Evolutionary conservation across 2,113 vertebrate species (phyloP), one percentile per base, ranked within the genome.

Genomic region (Megaceryle torquata): DNA sequence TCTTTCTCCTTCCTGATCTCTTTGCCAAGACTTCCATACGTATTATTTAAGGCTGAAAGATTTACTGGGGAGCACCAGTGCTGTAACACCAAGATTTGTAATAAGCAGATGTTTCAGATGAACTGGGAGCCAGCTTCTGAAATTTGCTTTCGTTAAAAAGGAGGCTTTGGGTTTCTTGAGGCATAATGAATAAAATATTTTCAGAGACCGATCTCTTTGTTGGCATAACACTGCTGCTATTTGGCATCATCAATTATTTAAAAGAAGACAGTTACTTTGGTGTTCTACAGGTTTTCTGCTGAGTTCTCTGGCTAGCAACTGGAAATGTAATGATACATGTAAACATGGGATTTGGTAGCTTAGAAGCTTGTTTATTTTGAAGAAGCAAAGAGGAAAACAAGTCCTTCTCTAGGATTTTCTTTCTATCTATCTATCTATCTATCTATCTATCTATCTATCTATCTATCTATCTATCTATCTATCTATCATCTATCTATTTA

Each of bases 31-130:
- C 65, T 96, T 93, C 83, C 69, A 81, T 41, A 88, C 65, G 2
- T 80, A 96, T 91, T 95, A 96, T 88, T 95, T 91, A 95, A 96
- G 94, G 82, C 86, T 92, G 92, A 95, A 97, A 91, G 76, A 91
- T 96, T 92, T 96, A 94, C 83, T 60, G 63, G 69, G 91, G 89
- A 97, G 74, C 90, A 96, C 82, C 79, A 93, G 78, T 95, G 92
- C 81, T 88, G 60, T 89, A 94, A 82, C 71, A 83, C 89, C 43
- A 72, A 86, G 77, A 92, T 96, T 86, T 86, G 91, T 72, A 96
- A 96, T 92, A 96, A 96, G 91, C 95, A 98, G 96, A 96, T 97
- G 95, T 97, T 97, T 91, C 71, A 87, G 78, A 95, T 76, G 92
- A 95, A 96, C 67, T 10, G 56, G 74, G 91, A 93, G 87, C 43